Base-by-base conservation (phyloP, 37 sponge, comb jelly and placozoan genomes). In the Beroe forskalii region DNA sequence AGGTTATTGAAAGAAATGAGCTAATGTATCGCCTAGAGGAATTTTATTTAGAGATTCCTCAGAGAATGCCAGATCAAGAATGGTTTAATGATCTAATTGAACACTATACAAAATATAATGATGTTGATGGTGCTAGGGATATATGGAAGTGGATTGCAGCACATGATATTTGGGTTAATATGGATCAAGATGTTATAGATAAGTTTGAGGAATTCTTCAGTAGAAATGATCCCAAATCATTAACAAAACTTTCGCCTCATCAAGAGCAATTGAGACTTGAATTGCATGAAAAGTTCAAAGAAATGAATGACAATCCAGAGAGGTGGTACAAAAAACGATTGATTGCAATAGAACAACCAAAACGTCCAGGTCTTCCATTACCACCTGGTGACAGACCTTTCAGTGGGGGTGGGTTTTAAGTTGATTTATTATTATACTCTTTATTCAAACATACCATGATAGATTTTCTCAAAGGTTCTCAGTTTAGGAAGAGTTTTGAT, bases 101-200 rank as follows among this genome's bases (percentile, higher is more conserved):
- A 2, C 86, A 80, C 30, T 80, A 80, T 48, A 80, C 55, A 0
- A 80, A 80, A 37, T 80, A 80, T 37, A 41, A 80, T 80, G 86
- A 80, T 25, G 22, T 38, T 23, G 86, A 80, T 38, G 86, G 86
- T 6, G 86, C 86, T 1, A 35, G 37, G 27, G 86, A 80, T 48
- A 42, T 40, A 0, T 80, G 37, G 27, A 80, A 80, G 30, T 80
- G 86, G 86, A 42, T 80, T 24, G 86, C 20, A 35, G 55, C n/a
- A n/a, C 86, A 80, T 80, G 86, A 80, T 80, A 80, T 80, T 43
- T 80, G 86, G 86, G 27, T 80, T 9, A 80, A 80, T 37, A 80
- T 80, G 55, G 86, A 80, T 24, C 86, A 80, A 48, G 86, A 80
- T 25, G 86, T 80, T 43, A 80, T 80, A 14, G 86, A 80, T 44